Base-by-base conservation (phyloP, 35 echinoderm and acorn worm genomes). In the Ptychodera flava region DNA sequence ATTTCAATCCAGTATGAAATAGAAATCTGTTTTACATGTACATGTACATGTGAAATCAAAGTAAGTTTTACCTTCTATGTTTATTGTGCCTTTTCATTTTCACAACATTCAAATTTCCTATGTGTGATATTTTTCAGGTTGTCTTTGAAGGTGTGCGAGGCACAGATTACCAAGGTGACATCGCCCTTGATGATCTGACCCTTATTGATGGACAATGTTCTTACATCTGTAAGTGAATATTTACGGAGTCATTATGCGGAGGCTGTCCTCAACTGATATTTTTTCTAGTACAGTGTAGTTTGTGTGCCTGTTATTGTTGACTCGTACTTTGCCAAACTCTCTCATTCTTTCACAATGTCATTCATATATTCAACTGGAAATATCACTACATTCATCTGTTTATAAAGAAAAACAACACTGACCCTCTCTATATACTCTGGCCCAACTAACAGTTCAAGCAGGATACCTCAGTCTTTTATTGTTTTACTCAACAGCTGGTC, bases 111-210 rank as follows among this genome's bases (percentile, higher is more conserved):
- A n/a, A n/a, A n/a, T n/a, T 81, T 81, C 16, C 35, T 1, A 81
- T 32, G 0, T 32, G 35, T 81, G 16, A 15, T 77, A 15, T 77
- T 10, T 79, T 79, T 10, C 90, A 92, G 82, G 85, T 97, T 0
- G 81, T 93, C 1, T 80, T 93, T 78, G 95, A 97, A 38, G 95
- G 84, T 12, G 33, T 88, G 34, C 78, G 93, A 32, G 93, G 86
- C 0, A 33, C 45, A 16, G 86, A 88, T 36, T 83, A 38, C 29
- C 77, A 81, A 15, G 95, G 95, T 22, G 89, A 85, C 79, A 93
- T 97, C 6, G 91, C 95, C 34, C 81, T 97, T 30, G 95, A 97
- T 36, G 95, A 97, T 36, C 81, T 97, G 28, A 86, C 91, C 45
- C 35, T 97, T 28, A 35, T 33, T 1, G 80, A 83, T 85, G 86